These are phyloP conservation scores for Drosophila colorata DNA, from an alignment of 2,888 invertebrate genomes.

Conservation along the genomic window DNA sequence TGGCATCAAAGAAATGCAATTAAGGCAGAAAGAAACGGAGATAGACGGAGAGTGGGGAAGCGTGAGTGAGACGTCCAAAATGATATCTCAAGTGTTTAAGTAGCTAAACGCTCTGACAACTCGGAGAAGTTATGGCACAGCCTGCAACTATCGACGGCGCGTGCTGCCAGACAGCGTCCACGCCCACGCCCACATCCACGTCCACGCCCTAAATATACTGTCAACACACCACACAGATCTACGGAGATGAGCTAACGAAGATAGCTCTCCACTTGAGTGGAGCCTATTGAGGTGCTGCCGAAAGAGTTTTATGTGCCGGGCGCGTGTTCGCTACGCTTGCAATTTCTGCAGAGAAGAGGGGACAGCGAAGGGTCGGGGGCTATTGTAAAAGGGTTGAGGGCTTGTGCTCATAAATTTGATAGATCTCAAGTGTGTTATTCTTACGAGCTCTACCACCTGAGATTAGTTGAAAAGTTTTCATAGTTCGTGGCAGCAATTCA, in stretches of 20 bases:
- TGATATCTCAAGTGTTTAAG: conserved; percentile 79
- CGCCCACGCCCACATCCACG: conserved; percentile 5
- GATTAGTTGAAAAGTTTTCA: conserved; percentile 39
- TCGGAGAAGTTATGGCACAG: conserved; percentile 72
- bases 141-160: conserved; percentile 66
- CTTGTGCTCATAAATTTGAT: conserved; percentile 71
- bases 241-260: conserved; percentile 1
- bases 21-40: conserved; percentile 52
- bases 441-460: conserved; percentile 37
- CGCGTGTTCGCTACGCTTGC: conserved; percentile 50
- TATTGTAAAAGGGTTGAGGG: conserved; percentile 67
- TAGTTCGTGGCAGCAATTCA: conserved; percentile 54
- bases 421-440: conserved; percentile 69
- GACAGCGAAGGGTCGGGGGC: conserved; percentile 4
- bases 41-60: background rate
- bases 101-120: conserved; percentile 79
- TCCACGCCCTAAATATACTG: conserved; percentile 71
- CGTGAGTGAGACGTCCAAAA: conserved; percentile 30
- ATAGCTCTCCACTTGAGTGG: conserved; percentile 62
- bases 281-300: conserved; percentile 32
- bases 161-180: conserved; percentile 54
- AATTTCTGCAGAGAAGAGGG: conserved; percentile 26
- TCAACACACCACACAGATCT: conserved; percentile 72
- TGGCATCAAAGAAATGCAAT: conserved; percentile 79
- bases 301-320: conserved; percentile 38